phyloP scores from a whole-genome alignment of 2,888 invertebrate species.

The Agrotis segetum region DNA sequence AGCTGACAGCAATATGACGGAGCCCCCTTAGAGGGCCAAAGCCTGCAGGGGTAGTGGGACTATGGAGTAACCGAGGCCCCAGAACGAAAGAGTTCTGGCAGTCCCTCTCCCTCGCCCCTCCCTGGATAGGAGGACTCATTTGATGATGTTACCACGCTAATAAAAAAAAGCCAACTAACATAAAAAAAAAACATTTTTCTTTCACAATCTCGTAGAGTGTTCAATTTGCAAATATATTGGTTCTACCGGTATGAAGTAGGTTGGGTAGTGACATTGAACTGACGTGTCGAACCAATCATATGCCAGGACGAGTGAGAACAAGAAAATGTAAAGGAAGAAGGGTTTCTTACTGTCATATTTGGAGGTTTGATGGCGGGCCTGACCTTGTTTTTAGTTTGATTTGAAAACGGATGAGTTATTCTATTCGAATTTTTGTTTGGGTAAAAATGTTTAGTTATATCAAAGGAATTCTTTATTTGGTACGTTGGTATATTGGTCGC shows the following conservation, averaged over 20 bases:
- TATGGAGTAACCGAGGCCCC: no score
- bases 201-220: not conserved
- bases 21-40: no score
- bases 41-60: no score
- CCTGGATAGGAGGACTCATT: no score
- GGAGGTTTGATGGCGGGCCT: not conserved
- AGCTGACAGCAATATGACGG: no score
- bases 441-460: no score
- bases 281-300: slow-evolving; percentile 51
- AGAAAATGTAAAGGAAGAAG: slow-evolving; percentile 4
- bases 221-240: slow-evolving; percentile 64
- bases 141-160: no score
- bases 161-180: not conserved
- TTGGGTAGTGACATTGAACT: slow-evolving; percentile 48
- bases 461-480: no score
- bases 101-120: no score
- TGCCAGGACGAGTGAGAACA: slow-evolving; percentile 38
- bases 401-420: not conserved
- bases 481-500: no score
- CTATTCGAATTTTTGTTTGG: no score
- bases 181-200: not conserved
- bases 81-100: no score
- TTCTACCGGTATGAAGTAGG: slow-evolving; percentile 13
- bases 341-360: not conserved
- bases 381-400: not conserved